Evolutionary conservation across 2,888 invertebrate species (phyloP).

Genomic region (Hymenopus coronatus): DNA sequence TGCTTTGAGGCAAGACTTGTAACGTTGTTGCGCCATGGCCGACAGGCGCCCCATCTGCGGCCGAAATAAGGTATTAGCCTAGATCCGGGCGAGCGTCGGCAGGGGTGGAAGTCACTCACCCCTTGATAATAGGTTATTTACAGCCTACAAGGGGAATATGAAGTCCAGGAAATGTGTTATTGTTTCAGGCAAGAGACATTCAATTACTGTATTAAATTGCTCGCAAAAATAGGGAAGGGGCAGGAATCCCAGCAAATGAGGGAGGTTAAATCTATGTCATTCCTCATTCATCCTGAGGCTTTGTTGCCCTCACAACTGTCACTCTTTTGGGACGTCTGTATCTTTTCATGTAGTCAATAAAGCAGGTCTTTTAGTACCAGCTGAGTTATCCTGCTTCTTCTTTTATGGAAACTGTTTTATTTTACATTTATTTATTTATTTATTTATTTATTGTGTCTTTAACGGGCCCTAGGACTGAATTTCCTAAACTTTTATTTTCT

Average conservation of each 20-base stretch:
- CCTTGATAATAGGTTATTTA: slow-evolving; percentile 20
- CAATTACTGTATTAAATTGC: slow-evolving; percentile 27
- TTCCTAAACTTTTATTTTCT: no score
- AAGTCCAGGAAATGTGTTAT: slow-evolving; percentile 19
- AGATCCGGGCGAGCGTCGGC: not conserved
- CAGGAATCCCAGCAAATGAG: not conserved
- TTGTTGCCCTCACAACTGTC: not conserved
- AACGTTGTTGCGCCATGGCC: not conserved
- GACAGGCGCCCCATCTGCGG: slow-evolving; percentile 1
- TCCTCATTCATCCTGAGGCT: not conserved
- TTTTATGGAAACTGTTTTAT: no score
- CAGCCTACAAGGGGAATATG: slow-evolving; percentile 11
- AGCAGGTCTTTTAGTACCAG: no score
- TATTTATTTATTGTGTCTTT: no score
- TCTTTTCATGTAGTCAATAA: not conserved
- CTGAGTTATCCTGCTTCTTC: no score
- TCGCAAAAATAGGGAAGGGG: slow-evolving; percentile 6
- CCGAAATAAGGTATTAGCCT: slow-evolving; percentile 21
- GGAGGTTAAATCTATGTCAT: not conserved
- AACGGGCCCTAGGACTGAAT: no score
- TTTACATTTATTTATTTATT: no score
- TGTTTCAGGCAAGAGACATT: slow-evolving; percentile 25
- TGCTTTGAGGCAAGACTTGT: not conserved
- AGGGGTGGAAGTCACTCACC: slow-evolving; percentile 4
- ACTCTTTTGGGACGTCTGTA: not conserved